These are phyloP conservation scores for Notechis scutatus DNA, from an alignment of 2,113 vertebrate genomes.

Conservation along the genomic window DNA sequence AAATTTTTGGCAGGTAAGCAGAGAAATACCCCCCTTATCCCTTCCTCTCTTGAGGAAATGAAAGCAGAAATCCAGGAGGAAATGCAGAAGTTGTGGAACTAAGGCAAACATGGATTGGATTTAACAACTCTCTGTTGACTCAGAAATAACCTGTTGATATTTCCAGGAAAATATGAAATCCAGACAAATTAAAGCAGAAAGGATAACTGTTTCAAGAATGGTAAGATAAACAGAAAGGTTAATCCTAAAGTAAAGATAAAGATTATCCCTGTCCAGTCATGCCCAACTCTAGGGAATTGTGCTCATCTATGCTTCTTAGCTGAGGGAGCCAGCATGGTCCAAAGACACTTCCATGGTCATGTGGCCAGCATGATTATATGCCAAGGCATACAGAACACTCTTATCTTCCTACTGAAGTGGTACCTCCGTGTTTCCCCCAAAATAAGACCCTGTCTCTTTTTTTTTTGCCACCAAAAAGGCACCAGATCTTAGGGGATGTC, in stretches of 20 bases:
- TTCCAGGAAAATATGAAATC: not conserved
- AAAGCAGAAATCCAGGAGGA: not conserved
- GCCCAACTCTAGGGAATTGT: not conserved
- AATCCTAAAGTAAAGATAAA: not conserved
- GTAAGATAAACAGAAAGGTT: not conserved
- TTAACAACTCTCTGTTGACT: not conserved
- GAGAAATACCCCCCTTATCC: not conserved
- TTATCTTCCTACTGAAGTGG: not conserved
- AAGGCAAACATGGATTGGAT: not conserved
- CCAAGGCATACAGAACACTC: not conserved
- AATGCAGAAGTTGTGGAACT: not conserved
- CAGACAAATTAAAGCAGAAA: not conserved
- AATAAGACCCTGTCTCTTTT: too few species aligned
- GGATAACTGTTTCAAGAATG: not conserved
- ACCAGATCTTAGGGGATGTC: too few species aligned
- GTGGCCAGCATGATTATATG: not conserved
- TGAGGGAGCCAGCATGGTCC: not conserved
- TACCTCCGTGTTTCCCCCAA: too few species aligned
- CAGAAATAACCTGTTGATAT: not conserved
- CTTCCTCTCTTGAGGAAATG: not conserved
- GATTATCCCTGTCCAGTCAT: not conserved
- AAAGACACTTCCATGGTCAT: not conserved
- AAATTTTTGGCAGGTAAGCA: not conserved
- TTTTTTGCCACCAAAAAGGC: too few species aligned
- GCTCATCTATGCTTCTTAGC: not conserved